Percentiles rank a stretch among this genome's conserved stretches.
These are phyloP conservation scores for Sinhomidia bicolor DNA, from an alignment of 2,888 invertebrate genomes.

Conservation along the genomic window DNA sequence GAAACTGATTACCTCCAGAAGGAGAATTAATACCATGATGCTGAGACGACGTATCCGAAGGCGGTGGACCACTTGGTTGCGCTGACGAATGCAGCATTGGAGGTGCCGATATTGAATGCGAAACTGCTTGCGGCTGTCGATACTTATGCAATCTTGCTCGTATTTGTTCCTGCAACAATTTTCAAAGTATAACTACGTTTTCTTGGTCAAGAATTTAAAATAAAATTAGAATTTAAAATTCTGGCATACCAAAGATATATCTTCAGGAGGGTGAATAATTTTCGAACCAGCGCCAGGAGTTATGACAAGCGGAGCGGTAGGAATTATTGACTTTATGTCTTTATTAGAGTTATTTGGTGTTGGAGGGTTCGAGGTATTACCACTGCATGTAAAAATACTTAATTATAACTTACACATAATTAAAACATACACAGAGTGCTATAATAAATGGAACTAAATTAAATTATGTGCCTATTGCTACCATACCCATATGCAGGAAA, in stretches of 20 bases:
- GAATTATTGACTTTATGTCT: slow-evolving; percentile 52
- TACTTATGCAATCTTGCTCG: slow-evolving; percentile 88
- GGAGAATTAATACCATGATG: slow-evolving; percentile 79
- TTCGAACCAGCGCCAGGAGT: slow-evolving; percentile 92
- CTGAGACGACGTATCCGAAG: slow-evolving; percentile 21
- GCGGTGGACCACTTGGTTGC: slow-evolving; percentile 55
- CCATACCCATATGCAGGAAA: slow-evolving; percentile 89
- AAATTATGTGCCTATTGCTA: not conserved
- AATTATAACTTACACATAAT: not conserved
- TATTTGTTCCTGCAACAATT: slow-evolving; percentile 89
- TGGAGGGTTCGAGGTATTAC: slow-evolving; percentile 33
- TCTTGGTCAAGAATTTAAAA: not conserved
- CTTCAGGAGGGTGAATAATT: slow-evolving; percentile 96
- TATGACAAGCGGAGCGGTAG: slow-evolving; percentile 84
- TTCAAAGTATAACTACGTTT: slow-evolving; percentile 10
- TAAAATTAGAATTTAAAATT: not conserved
- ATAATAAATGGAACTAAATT: not conserved
- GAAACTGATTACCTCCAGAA: slow-evolving; percentile 85
- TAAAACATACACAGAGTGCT: not conserved
- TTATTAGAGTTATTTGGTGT: slow-evolving; percentile 6
- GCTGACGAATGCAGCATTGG: slow-evolving; percentile 80
- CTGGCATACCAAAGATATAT: slow-evolving; percentile 87
- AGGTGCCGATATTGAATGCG: slow-evolving; percentile 81
- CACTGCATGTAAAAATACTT: not conserved
- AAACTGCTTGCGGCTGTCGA: slow-evolving; percentile 82